These are phyloP conservation scores for Andrena flavipes DNA, from an alignment of 2,888 invertebrate genomes.

Conservation along the genomic window DNA sequence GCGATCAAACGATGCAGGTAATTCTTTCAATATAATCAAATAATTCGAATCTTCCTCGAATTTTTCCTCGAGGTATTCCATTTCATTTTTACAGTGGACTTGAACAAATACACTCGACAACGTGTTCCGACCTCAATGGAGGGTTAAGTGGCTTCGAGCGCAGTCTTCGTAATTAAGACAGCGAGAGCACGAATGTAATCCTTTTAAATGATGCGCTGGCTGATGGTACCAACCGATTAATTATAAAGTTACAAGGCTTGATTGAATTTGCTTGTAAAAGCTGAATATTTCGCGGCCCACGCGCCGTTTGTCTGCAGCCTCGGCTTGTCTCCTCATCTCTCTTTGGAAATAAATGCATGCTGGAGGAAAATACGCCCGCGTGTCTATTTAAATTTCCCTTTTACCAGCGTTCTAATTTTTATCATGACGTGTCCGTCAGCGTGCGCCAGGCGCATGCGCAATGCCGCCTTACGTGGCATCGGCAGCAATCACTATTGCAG, in stretches of 20 bases:
- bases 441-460: constrained; percentile 85
- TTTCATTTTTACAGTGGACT: constrained; percentile 40
- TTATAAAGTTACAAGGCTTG: constrained; percentile 20
- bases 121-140: background rate
- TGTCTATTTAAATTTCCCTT: constrained; percentile 15
- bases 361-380: background rate
- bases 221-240: constrained; percentile 38
- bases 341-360: constrained; percentile 23
- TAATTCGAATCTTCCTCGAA: no score
- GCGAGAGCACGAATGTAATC: background rate
- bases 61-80: background rate
- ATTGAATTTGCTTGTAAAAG: background rate
- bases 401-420: constrained; percentile 58
- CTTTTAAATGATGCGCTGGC: constrained; percentile 33
- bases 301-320: background rate
- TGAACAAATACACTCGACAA: background rate
- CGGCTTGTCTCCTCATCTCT: background rate
- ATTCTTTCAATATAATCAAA: background rate
- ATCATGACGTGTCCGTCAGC: constrained; percentile 80
- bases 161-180: background rate
- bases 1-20: constrained; percentile 41
- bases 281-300: background rate
- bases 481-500: constrained; percentile 78
- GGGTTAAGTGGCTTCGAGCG: background rate
- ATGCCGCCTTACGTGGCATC: constrained; percentile 88